Base-by-base conservation (phyloP, 2,113 vertebrate genomes). In the Lepisosteus osseus region DNA sequence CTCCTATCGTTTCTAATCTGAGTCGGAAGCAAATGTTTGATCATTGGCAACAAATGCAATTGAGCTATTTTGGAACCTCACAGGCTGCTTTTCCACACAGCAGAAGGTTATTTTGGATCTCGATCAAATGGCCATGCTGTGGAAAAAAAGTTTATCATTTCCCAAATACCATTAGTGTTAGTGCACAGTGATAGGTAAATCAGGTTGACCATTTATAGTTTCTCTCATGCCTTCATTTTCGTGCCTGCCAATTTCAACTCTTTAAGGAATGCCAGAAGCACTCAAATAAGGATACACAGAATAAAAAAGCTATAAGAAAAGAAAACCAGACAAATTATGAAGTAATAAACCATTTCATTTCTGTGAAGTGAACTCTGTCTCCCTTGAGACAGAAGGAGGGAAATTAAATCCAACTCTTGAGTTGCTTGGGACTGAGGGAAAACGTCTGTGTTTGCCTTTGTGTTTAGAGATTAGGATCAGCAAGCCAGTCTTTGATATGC, bases 171-270 rank as follows among this genome's bases (percentile, higher is more conserved):
- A 64, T 64, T 64, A 64, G 62, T 13, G 62, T 64, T 64, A 64
- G 62, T 17, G 41, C 62, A 64, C 62, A 64, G 6, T 17, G n/a
- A 64, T 40, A 64, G 62, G 62, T 64, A 64, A 64, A 64, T 64
- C 62, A 64, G 8, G 17, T 40, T 64, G 17, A 64, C 62, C 62
- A 64, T 64, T 64, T 64, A 64, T 64, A 64, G 62, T 40, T 64
- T 17, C 17, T 15, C 17, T 17, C 17, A 42, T 11, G 8, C 17
- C 17, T 13, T 40, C 12, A 29, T 64, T 40, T 11, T 4, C 17
- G 7, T 11, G 4, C 7, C 17, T 61, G 59, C 59, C 59, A 11
- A 61, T 29, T 15, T 64, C 7, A 64, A 17, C 12, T 64, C n/a
- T 64, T 2, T 59, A 3, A 59, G 11, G n/a, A 59, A 59, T 59